These are phyloP conservation scores for Netelia fuscicornis DNA, from an alignment of 2,888 invertebrate genomes.

Conservation along the genomic window DNA sequence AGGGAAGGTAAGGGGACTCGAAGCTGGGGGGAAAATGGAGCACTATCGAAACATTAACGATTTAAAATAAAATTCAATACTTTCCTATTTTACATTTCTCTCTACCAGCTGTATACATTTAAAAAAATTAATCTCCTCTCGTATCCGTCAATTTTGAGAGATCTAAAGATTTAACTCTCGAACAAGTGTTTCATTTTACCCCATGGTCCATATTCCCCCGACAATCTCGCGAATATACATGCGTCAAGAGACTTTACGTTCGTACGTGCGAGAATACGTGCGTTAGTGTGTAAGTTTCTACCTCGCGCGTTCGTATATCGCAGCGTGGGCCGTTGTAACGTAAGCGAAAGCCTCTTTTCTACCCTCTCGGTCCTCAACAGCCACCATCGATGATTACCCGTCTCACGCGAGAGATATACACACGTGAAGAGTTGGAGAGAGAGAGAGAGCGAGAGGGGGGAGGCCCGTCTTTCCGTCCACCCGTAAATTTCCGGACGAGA, in stretches of 20 bases:
- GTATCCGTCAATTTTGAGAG: no score
- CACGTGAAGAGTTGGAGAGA: background rate
- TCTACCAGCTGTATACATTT: no score
- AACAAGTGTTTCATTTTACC: background rate
- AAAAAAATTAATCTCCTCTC: no score
- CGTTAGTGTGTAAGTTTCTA: slow-evolving; percentile 20
- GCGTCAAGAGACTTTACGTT: slow-evolving; percentile 13
- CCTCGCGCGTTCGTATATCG: slow-evolving; percentile 44
- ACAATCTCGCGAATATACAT: background rate
- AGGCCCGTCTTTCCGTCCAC: slow-evolving; percentile 30
- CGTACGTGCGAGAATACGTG: slow-evolving; percentile 9
- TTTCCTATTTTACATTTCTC: no score
- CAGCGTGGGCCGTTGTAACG: slow-evolving; percentile 52
- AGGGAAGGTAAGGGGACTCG: background rate
- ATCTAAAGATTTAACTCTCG: background rate
- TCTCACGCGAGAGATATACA: slow-evolving; percentile 65
- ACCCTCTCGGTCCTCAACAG: slow-evolving; percentile 53
- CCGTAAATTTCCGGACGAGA: slow-evolving; percentile 57
- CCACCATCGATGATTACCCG: slow-evolving; percentile 69
- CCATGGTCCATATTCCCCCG: background rate
- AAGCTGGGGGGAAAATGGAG: slow-evolving; percentile 32
- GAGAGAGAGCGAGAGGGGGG: no score
- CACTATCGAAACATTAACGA: no score
- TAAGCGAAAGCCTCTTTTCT: slow-evolving; percentile 48
- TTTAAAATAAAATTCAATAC: no score